Conservation (phyloP, 2,888 invertebrate genomes). For the Agelastica alni region DNA sequence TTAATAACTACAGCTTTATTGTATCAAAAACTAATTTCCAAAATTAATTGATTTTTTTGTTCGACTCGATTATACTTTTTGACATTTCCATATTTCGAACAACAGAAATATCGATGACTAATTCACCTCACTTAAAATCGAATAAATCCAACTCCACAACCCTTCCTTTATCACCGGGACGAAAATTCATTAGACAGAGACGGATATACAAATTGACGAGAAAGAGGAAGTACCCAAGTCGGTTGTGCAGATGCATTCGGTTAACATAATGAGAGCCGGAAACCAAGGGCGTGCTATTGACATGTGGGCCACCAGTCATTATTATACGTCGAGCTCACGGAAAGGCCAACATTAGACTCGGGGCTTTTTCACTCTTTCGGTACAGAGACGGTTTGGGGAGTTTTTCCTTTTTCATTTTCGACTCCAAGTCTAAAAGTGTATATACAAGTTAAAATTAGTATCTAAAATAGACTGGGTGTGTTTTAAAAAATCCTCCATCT, state of each 20-base stretch:
- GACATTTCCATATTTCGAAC: too few relatives aligned
- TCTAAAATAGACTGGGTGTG: too few relatives aligned
- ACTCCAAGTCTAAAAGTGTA: too few relatives aligned
- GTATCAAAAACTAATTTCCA: too few relatives aligned
- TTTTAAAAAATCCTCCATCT: too few relatives aligned
- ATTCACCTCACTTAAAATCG: conserved; percentile 4
- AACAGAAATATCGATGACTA: neutral
- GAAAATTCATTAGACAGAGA: conserved; percentile 13
- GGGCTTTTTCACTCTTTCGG: neutral
- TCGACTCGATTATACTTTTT: too few relatives aligned
- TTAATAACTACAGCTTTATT: too few relatives aligned
- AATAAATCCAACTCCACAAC: conserved; percentile 1
- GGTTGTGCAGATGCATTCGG: conserved; percentile 34
- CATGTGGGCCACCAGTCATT: conserved; percentile 40
- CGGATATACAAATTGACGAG: conserved; percentile 3
- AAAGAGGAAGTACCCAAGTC: conserved; percentile 13
- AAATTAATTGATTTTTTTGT: too few relatives aligned
- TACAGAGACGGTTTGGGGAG: conserved; percentile 9
- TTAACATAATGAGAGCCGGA: conserved; percentile 39
- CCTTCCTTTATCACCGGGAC: conserved; percentile 2
- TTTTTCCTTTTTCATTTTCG: too few relatives aligned
- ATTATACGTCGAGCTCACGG: conserved; percentile 19
- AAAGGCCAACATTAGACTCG: conserved; percentile 2
- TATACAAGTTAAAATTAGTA: too few relatives aligned
- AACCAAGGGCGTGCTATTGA: conserved; percentile 44